phyloP scores from a whole-genome alignment of 35 echinoderm and acorn worm species.

The Patiria miniata region DNA sequence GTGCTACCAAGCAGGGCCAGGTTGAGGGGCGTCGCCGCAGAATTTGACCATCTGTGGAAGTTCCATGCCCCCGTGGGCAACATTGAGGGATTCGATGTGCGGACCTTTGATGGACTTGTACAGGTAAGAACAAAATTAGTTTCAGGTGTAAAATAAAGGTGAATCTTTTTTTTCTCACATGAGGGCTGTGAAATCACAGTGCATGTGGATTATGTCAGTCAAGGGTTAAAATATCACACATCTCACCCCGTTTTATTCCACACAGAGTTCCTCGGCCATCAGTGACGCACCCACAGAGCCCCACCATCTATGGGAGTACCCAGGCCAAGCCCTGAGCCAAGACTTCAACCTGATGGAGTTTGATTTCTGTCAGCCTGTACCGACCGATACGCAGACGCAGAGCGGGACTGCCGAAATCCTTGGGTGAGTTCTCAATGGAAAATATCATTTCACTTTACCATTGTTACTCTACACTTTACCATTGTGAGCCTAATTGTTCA shows the following conservation, averaged over 20 bases:
- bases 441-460: neutral
- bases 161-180: too few species aligned
- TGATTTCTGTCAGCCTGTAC: constrained; percentile 76
- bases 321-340: constrained; percentile 67
- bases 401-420: constrained; percentile 57
- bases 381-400: constrained; percentile 31
- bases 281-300: constrained; percentile 82
- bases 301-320: constrained; percentile 96
- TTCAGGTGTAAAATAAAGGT: too few species aligned
- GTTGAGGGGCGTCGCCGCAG: constrained; percentile 74
- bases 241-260: neutral
- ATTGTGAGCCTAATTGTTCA: too few species aligned
- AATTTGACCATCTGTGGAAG: constrained; percentile 99
- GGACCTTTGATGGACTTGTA: constrained; percentile 81
- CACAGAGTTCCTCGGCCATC: constrained; percentile 68
- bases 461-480: too few species aligned
- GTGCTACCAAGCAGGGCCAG: constrained; percentile 71
- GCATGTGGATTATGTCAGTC: too few species aligned
- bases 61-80: constrained; percentile 85
- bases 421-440: constrained; percentile 44
- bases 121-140: constrained; percentile 62
- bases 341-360: constrained; percentile 86
- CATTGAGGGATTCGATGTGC: constrained; percentile 84
- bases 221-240: neutral
- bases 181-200: too few species aligned